phyloP scores from a whole-genome alignment of 2,113 vertebrate genomes.

The Hyperopisus bebe region DNA sequence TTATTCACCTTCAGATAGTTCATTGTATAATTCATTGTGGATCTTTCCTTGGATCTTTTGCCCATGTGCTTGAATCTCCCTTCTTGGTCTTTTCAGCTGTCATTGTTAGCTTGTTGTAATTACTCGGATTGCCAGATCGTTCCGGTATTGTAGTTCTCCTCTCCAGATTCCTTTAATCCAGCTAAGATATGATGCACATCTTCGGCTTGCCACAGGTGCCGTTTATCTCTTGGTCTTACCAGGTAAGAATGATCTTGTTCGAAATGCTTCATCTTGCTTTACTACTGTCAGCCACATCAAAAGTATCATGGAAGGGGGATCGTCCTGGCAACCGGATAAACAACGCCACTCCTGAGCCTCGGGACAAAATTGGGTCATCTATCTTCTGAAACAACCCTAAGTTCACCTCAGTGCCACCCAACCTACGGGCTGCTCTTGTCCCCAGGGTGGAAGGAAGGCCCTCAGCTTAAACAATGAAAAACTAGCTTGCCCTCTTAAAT shows the following conservation, averaged over 20 bases:
- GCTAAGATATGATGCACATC: neutral
- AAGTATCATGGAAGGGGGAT: slow-evolving; percentile 6
- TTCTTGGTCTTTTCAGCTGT: neutral
- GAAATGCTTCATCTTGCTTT: neutral
- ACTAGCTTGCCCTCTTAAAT: slow-evolving; percentile 11
- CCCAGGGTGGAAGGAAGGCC: neutral
- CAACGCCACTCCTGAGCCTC: neutral
- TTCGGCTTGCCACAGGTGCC: neutral
- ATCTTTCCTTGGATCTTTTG: neutral
- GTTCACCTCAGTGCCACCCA: neutral
- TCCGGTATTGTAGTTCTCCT: neutral
- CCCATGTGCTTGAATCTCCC: neutral
- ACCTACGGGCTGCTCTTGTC: neutral
- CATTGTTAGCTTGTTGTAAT: neutral
- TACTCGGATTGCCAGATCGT: neutral
- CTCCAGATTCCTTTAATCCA: neutral
- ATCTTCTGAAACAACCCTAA: neutral
- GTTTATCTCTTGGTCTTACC: neutral
- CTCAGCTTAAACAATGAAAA: slow-evolving; percentile 8
- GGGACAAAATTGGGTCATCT: neutral
- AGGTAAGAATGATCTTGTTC: neutral
- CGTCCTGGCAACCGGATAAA: neutral
- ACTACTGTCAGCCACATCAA: neutral
- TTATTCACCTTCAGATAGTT: neutral
- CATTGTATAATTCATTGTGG: slow-evolving; percentile 1